These are phyloP conservation scores for Drosophila nikananu DNA, from an alignment of 1,140 invertebrate genomes.

Conservation along the genomic window DNA sequence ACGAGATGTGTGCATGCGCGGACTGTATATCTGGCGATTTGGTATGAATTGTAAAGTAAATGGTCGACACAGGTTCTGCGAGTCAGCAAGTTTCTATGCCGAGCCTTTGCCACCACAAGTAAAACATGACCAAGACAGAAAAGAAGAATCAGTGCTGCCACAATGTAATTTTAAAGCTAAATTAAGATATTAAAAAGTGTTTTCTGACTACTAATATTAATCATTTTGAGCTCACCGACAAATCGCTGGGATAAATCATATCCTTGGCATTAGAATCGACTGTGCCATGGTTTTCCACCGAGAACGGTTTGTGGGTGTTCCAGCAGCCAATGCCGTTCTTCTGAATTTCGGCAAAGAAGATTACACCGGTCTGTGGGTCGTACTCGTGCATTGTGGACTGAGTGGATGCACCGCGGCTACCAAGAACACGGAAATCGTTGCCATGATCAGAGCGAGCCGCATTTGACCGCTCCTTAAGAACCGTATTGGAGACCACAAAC, in stretches of 20 bases:
- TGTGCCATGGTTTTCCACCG: constrained; percentile 87
- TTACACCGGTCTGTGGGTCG: constrained; percentile 87
- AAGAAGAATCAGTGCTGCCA: no score
- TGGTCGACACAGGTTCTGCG: no score
- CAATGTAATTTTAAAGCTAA: not conserved
- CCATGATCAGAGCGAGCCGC: constrained; percentile 88
- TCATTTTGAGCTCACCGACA: constrained; percentile 62
- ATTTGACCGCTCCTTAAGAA: constrained; percentile 88
- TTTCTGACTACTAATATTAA: not conserved
- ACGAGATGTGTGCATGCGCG: not conserved
- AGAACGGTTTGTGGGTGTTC: constrained; percentile 87
- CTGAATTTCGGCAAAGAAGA: constrained; percentile 90
- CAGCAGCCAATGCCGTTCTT: constrained; percentile 90
- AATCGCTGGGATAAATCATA: constrained; percentile 88
- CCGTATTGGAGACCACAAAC: constrained; percentile 88
- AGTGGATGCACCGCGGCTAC: constrained; percentile 87
- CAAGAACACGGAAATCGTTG: constrained; percentile 86
- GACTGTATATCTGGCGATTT: no score
- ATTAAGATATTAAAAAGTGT: not conserved
- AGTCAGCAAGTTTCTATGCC: no score
- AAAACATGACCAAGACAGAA: not conserved
- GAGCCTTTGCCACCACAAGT: no score
- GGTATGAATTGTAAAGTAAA: no score
- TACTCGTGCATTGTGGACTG: constrained; percentile 88
- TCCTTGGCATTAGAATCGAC: constrained; percentile 87